Evolutionary conservation across 2,888 invertebrate species (phyloP).

Genomic region (Acrocera orbiculus): DNA sequence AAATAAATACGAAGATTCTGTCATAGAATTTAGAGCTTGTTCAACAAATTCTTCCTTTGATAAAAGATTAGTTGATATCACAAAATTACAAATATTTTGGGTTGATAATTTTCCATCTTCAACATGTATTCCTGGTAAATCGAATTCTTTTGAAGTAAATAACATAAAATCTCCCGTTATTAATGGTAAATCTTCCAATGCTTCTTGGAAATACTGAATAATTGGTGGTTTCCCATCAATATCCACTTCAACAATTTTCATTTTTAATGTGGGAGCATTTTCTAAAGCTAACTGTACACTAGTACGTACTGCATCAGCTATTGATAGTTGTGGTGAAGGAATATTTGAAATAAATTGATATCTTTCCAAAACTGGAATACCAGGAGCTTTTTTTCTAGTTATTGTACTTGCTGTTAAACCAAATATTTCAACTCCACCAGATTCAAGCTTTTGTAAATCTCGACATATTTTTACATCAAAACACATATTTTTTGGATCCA

Average conservation of each 20-base stretch:
- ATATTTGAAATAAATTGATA: constrained; percentile 53
- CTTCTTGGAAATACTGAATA: constrained; percentile 37
- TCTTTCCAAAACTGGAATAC: constrained; percentile 60
- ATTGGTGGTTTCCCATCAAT: constrained; percentile 33
- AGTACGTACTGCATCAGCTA: constrained; percentile 37
- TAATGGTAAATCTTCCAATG: constrained; percentile 48
- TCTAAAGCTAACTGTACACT: constrained; percentile 56
- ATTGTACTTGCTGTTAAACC: constrained; percentile 64
- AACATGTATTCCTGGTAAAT: constrained; percentile 37
- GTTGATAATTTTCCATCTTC: constrained; percentile 41
- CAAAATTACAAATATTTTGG: constrained; percentile 23
- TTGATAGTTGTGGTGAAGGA: constrained; percentile 16
- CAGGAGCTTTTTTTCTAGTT: constrained; percentile 45
- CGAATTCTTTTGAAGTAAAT: constrained; percentile 23
- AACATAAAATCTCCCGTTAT: constrained; percentile 48
- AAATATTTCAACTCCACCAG: constrained; percentile 60
- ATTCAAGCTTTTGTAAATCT: constrained; percentile 30
- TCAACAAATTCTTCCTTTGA: constrained; percentile 24
- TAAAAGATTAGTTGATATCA: constrained; percentile 19
- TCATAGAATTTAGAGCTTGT: constrained; percentile 33
- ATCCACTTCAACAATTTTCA: constrained; percentile 42
- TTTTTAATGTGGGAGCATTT: constrained; percentile 44
- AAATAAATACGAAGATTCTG: constrained; percentile 42
- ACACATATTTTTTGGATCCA: constrained; percentile 20
- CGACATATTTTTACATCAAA: constrained; percentile 24